A percentile compares a stretch with the other conserved stretches of the same genome.
Conservation (phyloP, 2,888 invertebrate genomes). For the Caenorhabditis sp. region DNA sequence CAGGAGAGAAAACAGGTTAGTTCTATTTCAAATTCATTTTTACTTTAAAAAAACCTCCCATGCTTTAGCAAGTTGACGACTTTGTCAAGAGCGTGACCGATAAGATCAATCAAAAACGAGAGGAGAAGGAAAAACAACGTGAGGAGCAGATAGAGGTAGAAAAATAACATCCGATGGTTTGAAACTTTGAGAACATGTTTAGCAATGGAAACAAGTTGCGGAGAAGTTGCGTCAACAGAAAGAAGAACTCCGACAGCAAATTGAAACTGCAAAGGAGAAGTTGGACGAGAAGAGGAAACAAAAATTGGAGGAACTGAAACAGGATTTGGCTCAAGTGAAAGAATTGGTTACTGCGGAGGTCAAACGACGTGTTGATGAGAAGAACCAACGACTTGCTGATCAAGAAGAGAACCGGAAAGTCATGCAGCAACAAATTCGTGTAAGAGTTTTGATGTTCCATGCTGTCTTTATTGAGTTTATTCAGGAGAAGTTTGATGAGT, state of each 20-base stretch:
- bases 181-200: background rate
- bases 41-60: no score
- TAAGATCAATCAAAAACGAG: conserved; percentile 34
- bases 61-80: conserved; percentile 59
- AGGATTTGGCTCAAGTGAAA: conserved; percentile 57
- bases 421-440: conserved; percentile 57
- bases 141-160: conserved; percentile 45
- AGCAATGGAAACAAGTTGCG: conserved; percentile 61
- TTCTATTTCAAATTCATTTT: background rate
- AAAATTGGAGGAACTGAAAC: conserved; percentile 57
- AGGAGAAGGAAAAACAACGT: conserved; percentile 52
- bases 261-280: conserved; percentile 57
- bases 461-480: background rate
- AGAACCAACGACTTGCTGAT: conserved; percentile 53
- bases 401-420: conserved; percentile 55
- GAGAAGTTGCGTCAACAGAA: conserved; percentile 55
- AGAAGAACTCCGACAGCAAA: conserved; percentile 54
- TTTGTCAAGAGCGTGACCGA: conserved; percentile 50
- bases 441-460: conserved; percentile 1
- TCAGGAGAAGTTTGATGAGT: conserved; percentile 49
- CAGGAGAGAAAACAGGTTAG: conserved; percentile 51
- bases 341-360: conserved; percentile 64
- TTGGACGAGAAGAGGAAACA: conserved; percentile 46
- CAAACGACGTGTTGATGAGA: conserved; percentile 58
- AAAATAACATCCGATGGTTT: background rate